Percentiles rank a stretch among this genome's conserved stretches.
Conservation (phyloP, 2,888 invertebrate genomes). For the Conchocele bisecta region DNA sequence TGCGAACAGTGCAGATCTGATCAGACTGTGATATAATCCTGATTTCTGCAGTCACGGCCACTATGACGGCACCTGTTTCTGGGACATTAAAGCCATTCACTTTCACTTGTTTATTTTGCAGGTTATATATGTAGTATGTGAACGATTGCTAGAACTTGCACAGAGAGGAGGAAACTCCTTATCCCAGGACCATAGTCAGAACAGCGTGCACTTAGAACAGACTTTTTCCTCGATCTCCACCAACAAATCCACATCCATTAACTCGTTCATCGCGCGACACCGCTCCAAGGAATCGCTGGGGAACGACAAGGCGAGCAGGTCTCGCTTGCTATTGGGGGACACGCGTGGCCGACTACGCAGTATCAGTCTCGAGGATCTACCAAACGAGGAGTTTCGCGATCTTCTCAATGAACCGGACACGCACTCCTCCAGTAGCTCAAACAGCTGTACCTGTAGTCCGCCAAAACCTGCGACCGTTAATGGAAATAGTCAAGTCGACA, state of each 20-base stretch:
- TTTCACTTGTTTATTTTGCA: constrained; percentile 79
- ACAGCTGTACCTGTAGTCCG: constrained; percentile 23
- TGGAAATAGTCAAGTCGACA: neutral
- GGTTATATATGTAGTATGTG: constrained; percentile 91
- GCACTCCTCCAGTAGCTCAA: constrained; percentile 47
- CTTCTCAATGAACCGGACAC: constrained; percentile 47
- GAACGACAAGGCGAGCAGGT: neutral
- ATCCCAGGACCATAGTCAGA: constrained; percentile 11
- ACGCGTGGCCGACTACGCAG: constrained; percentile 33
- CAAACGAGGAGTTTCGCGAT: constrained; percentile 54
- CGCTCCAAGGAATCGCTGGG: constrained; percentile 1
- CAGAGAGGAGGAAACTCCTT: constrained; percentile 66
- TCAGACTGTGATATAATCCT: too few relatives aligned
- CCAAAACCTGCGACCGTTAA: neutral
- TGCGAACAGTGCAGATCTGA: too few relatives aligned
- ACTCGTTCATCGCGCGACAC: neutral
- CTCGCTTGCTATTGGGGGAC: constrained; percentile 1
- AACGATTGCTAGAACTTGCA: constrained; percentile 88
- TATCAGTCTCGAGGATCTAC: constrained; percentile 65
- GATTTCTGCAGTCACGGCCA: too few relatives aligned
- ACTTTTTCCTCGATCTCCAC: constrained; percentile 28
- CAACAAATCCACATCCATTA: neutral
- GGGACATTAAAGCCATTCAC: too few relatives aligned
- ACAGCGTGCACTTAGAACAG: constrained; percentile 15
- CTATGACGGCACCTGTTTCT: too few relatives aligned